Percentiles rank a stretch among this genome's conserved stretches.
phyloP scores from a whole-genome alignment of 2,888 invertebrate species.

The Drosophila mulleri region DNA sequence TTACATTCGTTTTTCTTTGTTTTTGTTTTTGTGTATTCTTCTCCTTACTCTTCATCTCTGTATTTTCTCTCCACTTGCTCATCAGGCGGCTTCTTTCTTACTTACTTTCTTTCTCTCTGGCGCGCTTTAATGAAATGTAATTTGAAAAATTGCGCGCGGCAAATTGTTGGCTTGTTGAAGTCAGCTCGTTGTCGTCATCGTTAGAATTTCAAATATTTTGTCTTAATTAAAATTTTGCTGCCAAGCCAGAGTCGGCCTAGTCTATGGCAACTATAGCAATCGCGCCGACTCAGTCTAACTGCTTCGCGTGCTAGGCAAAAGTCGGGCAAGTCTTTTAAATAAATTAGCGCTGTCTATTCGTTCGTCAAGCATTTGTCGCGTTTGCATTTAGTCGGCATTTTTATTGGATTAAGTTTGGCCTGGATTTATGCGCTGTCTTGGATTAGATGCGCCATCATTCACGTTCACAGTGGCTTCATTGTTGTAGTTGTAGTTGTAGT shows the following conservation, averaged over 20 bases:
- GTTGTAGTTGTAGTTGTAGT: conserved; percentile 14
- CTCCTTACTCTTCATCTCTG: background rate
- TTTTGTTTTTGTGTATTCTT: background rate
- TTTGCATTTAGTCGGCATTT: conserved; percentile 77
- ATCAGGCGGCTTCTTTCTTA: conserved; percentile 20
- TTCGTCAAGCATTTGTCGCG: conserved; percentile 75
- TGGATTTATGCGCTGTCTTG: conserved; percentile 58
- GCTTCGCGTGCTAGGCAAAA: conserved; percentile 39
- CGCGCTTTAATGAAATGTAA: conserved; percentile 73
- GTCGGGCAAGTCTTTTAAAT: conserved; percentile 69
- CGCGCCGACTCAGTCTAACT: background rate
- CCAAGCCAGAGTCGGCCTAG: conserved; percentile 19
- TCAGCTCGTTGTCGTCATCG: conserved; percentile 42
- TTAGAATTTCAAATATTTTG: conserved; percentile 76
- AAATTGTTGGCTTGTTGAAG: conserved; percentile 67
- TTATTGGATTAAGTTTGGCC: conserved; percentile 77
- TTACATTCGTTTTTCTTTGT: conserved; percentile 57
- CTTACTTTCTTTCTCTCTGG: conserved; percentile 31
- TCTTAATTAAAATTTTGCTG: conserved; percentile 72
- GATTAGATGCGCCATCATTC: conserved; percentile 71
- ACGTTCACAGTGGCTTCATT: conserved; percentile 36
- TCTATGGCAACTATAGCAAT: no score
- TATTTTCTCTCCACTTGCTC: conserved; percentile 34
- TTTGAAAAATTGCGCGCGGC: conserved; percentile 75
- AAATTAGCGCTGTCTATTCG: conserved; percentile 72